Base-by-base conservation (phyloP, 1,140 invertebrate species). In the Portunus trituberculatus region DNA sequence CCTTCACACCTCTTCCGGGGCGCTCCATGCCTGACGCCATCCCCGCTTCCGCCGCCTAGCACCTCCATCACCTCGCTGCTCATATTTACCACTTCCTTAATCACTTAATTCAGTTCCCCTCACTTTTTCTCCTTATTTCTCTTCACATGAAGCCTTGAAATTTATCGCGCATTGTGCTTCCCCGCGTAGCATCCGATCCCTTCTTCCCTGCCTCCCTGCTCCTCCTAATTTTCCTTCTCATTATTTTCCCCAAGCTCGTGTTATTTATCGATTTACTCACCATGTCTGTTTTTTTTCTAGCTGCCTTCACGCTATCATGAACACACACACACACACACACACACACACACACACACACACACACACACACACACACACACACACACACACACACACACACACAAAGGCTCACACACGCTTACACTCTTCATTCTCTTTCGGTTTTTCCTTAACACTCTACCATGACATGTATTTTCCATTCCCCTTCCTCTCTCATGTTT, bases 271-370 rank as follows among this genome's bases (percentile, higher is more conserved):
- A n/a, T 76, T 25, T 76, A n/a, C 67, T 76, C 20, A n/a, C n/a
- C 67, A 12, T 76, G 52, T 59, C 20, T 20, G 12, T 76, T 12
- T 76, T 8, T 25, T 76, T 76, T 7, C 20, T 76, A 7, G 10
- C 25, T 25, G 45, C 7, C 7, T 10, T n/a, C n/a, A 91, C 20
- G 67, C 16, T 31, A 28, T 31, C 16, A 89, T n/a, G 20, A 14
- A 89, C 25, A 88, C 39, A 45, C 39, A 46, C 39, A 46, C 39
- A 45, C 39, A 89, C 39, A 89, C 39, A 46, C 16, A 46, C 39
- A 20, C 87, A 89, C 87, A 39, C 32, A 39, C 48, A 90, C n/a
- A 48, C 88, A 12, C 87, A 89, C 87, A 89, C 87, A 89, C 87
- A 45, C 87, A 45, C 87, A 45, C 87, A 45, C 87, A 89, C 31